A percentile compares a stretch with the other conserved stretches of the same genome.
phyloP scores from a whole-genome alignment of 1,140 invertebrate genomes.

The Trichonephila clavipes region DNA sequence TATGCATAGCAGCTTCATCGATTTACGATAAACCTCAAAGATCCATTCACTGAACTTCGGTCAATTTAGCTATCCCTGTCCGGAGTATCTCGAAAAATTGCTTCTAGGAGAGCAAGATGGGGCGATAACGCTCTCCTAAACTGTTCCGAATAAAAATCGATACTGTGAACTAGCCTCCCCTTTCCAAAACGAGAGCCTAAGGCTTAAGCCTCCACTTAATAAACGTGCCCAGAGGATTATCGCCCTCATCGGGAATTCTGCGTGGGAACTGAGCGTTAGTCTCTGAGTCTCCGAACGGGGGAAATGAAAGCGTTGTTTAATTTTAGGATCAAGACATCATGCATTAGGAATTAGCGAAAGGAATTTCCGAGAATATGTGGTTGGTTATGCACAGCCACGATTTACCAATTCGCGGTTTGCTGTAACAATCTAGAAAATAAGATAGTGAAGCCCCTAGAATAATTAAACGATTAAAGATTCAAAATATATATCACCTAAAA shows the following conservation, averaged over 20 bases:
- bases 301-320: slow-evolving; percentile 14
- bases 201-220: slow-evolving; percentile 49
- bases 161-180: not conserved
- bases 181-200: slow-evolving; percentile 21
- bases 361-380: not conserved
- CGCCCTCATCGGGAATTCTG: slow-evolving; percentile 33
- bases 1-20: not conserved
- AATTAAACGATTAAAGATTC: no score
- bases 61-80: slow-evolving; percentile 15
- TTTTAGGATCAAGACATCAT: slow-evolving; percentile 27
- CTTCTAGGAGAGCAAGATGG: not conserved
- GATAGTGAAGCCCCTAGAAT: no score
- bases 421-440: not conserved
- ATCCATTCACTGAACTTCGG: not conserved
- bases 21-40: slow-evolving; percentile 4
- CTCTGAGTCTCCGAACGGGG: not conserved
- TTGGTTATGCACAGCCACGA: not conserved
- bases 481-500: no score
- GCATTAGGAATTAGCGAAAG: not conserved
- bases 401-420: not conserved
- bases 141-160: not conserved
- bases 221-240: slow-evolving; percentile 39
- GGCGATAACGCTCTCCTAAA: slow-evolving; percentile 19
- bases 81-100: not conserved
- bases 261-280: not conserved